Percentiles rank a stretch among this genome's conserved stretches.
Evolutionary conservation across 2,113 vertebrate species (phyloP).

Genomic region (Morone saxatilis): DNA sequence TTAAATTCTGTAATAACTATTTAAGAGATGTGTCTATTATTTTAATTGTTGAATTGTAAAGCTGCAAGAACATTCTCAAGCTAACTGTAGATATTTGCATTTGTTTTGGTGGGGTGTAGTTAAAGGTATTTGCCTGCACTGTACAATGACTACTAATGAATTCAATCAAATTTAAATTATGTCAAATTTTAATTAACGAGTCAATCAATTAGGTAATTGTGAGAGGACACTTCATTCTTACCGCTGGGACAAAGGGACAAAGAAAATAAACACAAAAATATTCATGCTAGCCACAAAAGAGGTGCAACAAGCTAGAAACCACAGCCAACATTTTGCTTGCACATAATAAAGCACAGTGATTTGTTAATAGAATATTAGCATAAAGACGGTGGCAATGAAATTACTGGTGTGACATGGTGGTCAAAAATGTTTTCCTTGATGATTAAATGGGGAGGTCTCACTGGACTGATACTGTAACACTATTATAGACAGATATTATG

Average conservation of each 20-base stretch:
- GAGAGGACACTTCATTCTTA: neutral
- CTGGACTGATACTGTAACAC: too few species aligned
- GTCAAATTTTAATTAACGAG: neutral
- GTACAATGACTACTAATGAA: neutral
- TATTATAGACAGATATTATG: too few species aligned
- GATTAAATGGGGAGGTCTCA: constrained; percentile 3
- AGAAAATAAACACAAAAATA: neutral
- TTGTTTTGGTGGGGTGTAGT: neutral
- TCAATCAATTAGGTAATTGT: neutral
- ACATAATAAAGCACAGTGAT: constrained; percentile 35
- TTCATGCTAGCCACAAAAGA: neutral
- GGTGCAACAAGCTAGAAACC: constrained; percentile 13
- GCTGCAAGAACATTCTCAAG: neutral
- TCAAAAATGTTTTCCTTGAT: constrained; percentile 18
- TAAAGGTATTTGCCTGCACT: neutral
- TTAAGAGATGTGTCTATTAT: neutral
- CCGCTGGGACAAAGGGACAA: neutral
- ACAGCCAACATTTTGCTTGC: constrained; percentile 14
- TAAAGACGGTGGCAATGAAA: constrained; percentile 27
- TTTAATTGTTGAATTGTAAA: neutral
- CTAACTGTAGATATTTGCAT: neutral
- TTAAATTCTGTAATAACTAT: neutral
- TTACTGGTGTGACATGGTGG: neutral
- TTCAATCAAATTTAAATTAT: neutral
- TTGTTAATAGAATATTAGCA: constrained; percentile 55